A percentile compares a stretch with the other conserved stretches of the same genome.
These are phyloP conservation scores for Calyptomena viridis DNA, from an alignment of 2,113 vertebrate species.

Conservation along the genomic window DNA sequence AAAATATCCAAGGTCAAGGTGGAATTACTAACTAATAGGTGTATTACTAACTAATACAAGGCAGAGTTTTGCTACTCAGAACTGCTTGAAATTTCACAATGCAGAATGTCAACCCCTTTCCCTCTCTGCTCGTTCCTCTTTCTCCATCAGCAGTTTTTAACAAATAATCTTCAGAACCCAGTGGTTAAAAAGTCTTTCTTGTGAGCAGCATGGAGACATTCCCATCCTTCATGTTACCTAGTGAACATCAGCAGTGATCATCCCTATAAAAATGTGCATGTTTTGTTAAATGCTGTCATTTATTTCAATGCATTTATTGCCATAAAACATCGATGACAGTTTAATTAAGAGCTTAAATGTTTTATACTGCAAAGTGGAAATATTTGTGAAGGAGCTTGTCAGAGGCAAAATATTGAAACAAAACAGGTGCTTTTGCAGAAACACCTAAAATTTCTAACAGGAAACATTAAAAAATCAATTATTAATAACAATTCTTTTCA, in stretches of 20 bases:
- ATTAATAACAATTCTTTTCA: conserved; percentile 16
- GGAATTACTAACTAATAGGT: too few relatives aligned
- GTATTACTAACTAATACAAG: not conserved
- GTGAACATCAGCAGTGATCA: not conserved
- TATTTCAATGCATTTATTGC: conserved; percentile 42
- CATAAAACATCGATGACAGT: conserved; percentile 44
- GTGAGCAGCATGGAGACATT: not conserved
- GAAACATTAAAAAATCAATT: conserved; percentile 36
- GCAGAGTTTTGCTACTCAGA: not conserved
- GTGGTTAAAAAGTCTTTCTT: not conserved
- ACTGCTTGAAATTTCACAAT: not conserved
- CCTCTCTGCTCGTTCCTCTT: not conserved
- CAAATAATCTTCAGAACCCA: not conserved
- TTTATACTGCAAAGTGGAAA: conserved; percentile 49
- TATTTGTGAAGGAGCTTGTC: conserved; percentile 54
- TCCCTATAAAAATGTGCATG: not conserved
- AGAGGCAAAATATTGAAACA: conserved; percentile 21
- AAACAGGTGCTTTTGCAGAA: conserved; percentile 52
- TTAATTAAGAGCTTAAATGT: conserved; percentile 67
- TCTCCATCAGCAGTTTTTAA: not conserved
- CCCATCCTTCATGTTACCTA: not conserved
- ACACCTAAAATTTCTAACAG: not conserved
- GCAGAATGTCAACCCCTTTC: not conserved
- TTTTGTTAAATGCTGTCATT: conserved; percentile 39
- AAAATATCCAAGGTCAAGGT: not conserved